phyloP scores from a whole-genome alignment of 2,113 vertebrate species.

The Galemys pyrenaicus region DNA sequence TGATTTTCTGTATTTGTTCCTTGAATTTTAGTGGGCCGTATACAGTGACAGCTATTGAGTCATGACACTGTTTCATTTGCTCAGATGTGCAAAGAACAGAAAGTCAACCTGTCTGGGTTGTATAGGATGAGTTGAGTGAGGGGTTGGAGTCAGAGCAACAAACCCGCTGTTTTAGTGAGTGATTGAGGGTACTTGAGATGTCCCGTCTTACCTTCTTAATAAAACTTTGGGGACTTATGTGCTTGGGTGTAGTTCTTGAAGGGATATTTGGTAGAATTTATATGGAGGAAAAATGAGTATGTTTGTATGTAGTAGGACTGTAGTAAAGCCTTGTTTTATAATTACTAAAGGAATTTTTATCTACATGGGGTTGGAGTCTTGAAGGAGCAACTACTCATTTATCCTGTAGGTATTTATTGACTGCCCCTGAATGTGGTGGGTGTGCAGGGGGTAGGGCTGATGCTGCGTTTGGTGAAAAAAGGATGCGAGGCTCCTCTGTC shows the following conservation, averaged over 20 bases:
- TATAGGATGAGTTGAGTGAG: neutral
- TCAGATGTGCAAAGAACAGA: neutral
- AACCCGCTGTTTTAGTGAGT: neutral
- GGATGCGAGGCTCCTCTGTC: neutral
- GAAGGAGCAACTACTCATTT: neutral
- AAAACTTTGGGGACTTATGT: neutral
- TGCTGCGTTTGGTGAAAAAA: neutral
- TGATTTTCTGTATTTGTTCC: neutral
- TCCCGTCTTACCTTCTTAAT: slow-evolving; percentile 29
- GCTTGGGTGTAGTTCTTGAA: neutral
- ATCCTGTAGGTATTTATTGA: neutral
- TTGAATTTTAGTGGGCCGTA: neutral
- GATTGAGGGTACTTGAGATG: neutral
- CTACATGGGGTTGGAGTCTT: neutral
- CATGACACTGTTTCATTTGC: neutral
- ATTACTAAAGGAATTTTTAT: neutral
- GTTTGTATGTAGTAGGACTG: neutral
- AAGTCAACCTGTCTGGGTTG: neutral
- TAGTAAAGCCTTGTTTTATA: neutral
- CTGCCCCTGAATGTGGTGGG: neutral
- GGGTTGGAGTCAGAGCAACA: neutral
- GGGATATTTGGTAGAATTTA: neutral
- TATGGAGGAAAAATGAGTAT: neutral
- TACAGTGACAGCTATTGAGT: neutral
- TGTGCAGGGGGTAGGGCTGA: neutral